Percentiles rank a stretch among this genome's conserved stretches.
Evolutionary conservation across 2,113 vertebrate genomes (phyloP).

Genomic region (Microcebus griseorufus): DNA sequence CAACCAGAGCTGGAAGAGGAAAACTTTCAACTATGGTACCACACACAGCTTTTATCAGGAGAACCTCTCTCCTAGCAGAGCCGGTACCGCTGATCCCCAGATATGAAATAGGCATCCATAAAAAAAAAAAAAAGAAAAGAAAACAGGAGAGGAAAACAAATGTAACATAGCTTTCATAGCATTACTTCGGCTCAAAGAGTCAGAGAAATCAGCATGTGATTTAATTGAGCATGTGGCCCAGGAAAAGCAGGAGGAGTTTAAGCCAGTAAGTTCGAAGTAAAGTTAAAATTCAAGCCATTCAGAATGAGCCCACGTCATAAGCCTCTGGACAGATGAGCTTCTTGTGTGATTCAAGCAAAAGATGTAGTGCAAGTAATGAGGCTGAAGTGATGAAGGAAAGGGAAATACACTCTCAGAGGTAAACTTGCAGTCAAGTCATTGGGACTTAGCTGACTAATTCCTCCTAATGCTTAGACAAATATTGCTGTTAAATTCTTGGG

Average conservation of each 20-base stretch:
- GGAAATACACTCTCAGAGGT: constrained; percentile 42
- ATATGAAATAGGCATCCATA: not conserved
- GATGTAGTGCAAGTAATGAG: not conserved
- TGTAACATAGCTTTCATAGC: fast-evolving
- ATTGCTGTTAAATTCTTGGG: constrained; percentile 44
- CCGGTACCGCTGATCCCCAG: not conserved
- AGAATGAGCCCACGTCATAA: not conserved
- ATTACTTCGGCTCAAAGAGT: not conserved
- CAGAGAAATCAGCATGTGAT: not conserved
- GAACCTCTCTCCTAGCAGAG: not conserved
- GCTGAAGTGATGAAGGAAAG: not conserved
- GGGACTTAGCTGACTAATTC: constrained; percentile 56
- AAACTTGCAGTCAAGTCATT: constrained; percentile 22
- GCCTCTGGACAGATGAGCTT: not conserved
- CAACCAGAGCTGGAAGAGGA: constrained; percentile 51
- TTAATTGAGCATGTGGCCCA: not conserved
- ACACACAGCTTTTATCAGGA: not conserved
- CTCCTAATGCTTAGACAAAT: constrained; percentile 57
- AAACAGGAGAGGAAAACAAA: not conserved
- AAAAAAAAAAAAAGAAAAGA: not conserved
- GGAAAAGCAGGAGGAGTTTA: not conserved
- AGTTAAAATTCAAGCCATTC: constrained; percentile 31
- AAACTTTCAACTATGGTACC: constrained; percentile 7
- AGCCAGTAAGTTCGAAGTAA: constrained; percentile 14
- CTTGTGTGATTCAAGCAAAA: not conserved